phyloP scores from a whole-genome alignment of 1,140 invertebrate species.

The Cydia fagiglandana region DNA sequence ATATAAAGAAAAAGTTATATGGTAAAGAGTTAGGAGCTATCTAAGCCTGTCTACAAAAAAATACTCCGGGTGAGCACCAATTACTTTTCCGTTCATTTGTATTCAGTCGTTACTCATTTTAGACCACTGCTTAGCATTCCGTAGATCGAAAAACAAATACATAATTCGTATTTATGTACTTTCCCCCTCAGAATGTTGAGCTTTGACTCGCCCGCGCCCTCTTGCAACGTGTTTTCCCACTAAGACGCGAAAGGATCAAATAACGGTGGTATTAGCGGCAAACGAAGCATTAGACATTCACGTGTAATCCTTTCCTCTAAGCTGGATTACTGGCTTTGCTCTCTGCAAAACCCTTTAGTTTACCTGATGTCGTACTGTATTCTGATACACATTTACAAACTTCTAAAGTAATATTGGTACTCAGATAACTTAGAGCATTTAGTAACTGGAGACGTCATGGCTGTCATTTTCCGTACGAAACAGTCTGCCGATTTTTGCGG shows the following conservation, averaged over 20 bases:
- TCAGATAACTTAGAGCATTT: too few species aligned
- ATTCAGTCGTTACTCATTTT: background rate
- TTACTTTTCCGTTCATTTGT: too few species aligned
- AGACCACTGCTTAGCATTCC: background rate
- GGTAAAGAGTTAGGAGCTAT: too few species aligned
- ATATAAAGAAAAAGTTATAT: too few species aligned
- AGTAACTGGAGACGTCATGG: too few species aligned
- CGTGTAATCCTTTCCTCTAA: slow-evolving; percentile 68
- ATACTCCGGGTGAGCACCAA: too few species aligned
- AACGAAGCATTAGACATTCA: slow-evolving; percentile 63
- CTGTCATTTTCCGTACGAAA: too few species aligned
- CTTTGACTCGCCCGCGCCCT: slow-evolving; percentile 17
- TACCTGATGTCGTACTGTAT: slow-evolving; percentile 58
- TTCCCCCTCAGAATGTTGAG: background rate
- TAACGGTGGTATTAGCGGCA: slow-evolving; percentile 57
- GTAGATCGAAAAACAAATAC: background rate
- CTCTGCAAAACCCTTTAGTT: slow-evolving; percentile 57
- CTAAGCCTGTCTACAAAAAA: too few species aligned
- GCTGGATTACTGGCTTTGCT: slow-evolving; percentile 69
- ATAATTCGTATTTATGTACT: background rate
- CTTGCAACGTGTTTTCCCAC: slow-evolving; percentile 15
- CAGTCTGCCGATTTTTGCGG: too few species aligned
- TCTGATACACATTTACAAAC: slow-evolving; percentile 35
- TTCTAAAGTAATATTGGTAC: background rate
- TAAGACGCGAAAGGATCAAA: slow-evolving; percentile 66